These are phyloP conservation scores for Montipora sp. DNA, from an alignment of 64 coral and sea anemone species.

Conservation along the genomic window DNA sequence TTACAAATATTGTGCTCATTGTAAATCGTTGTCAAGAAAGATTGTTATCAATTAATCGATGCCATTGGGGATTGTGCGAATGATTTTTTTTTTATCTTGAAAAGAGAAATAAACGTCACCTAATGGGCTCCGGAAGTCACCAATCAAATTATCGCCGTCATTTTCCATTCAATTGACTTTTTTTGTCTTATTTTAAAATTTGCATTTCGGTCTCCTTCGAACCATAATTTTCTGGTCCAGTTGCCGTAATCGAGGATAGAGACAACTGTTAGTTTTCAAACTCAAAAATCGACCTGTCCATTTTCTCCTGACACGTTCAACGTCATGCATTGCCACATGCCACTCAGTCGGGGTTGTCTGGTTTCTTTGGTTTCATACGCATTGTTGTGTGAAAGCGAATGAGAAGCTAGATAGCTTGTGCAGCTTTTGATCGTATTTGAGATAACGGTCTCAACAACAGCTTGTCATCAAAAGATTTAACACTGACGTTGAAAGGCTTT, in stretches of 20 bases:
- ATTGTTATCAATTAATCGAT: too few relatives aligned
- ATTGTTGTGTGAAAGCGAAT: not conserved
- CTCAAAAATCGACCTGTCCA: not conserved
- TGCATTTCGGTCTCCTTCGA: too few relatives aligned
- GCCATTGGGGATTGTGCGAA: too few relatives aligned
- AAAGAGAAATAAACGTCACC: too few relatives aligned
- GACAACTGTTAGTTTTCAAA: not conserved
- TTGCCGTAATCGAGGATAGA: not conserved
- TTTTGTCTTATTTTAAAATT: not conserved
- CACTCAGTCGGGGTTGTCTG: too few relatives aligned
- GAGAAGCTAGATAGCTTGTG: not conserved
- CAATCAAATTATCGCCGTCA: not conserved
- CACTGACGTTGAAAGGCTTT: too few relatives aligned
- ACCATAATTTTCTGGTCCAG: not conserved
- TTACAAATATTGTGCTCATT: too few relatives aligned
- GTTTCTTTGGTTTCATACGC: not conserved
- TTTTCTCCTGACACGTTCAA: not conserved
- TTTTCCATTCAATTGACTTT: not conserved
- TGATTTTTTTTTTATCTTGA: too few relatives aligned
- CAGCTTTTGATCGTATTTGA: not conserved
- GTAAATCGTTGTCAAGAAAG: too few relatives aligned
- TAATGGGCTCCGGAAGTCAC: not conserved
- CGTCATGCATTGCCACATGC: not conserved
- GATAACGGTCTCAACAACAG: too few relatives aligned
- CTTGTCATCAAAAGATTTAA: too few relatives aligned